phyloP scores from a whole-genome alignment of 2,888 invertebrate species.

The Drosophila meridiana region DNA sequence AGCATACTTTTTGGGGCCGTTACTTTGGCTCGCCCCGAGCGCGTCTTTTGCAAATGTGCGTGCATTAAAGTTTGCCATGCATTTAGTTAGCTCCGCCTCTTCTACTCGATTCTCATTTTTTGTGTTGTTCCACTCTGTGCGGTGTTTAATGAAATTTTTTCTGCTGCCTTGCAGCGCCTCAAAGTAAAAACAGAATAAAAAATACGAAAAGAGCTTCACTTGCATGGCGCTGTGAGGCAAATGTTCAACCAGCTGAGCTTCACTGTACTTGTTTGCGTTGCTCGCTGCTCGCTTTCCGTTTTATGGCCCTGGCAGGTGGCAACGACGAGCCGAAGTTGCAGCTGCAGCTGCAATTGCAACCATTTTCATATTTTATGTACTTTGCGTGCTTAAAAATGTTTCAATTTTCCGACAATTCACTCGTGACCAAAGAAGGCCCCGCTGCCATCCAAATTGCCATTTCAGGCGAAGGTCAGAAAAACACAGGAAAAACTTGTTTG shows the following conservation, averaged over 20 bases:
- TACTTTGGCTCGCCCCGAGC: slow-evolving; percentile 26
- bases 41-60: slow-evolving; percentile 55
- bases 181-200: not conserved
- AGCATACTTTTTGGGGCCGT: slow-evolving; percentile 40
- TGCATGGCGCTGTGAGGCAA: slow-evolving; percentile 31
- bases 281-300: slow-evolving; percentile 2
- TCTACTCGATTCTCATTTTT: not conserved
- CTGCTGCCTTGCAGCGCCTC: slow-evolving; percentile 30
- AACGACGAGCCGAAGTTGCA: slow-evolving; percentile 21
- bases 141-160: slow-evolving; percentile 73
- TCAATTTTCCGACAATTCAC: slow-evolving; percentile 48
- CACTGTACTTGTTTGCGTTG: slow-evolving; percentile 12
- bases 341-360: slow-evolving; percentile 51
- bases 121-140: slow-evolving; percentile 39
- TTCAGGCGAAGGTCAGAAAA: slow-evolving; percentile 67
- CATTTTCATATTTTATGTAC: slow-evolving; percentile 75
- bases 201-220: slow-evolving; percentile 7
- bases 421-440: slow-evolving; percentile 2
- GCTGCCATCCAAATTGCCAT: slow-evolving; percentile 34
- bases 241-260: slow-evolving; percentile 46
- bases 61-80: slow-evolving; percentile 70
- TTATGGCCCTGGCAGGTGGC: slow-evolving; percentile 40
- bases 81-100: slow-evolving; percentile 56
- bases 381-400: slow-evolving; percentile 75
- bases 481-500: slow-evolving; percentile 53